Evolutionary conservation across 92 coral and sea anemone genomes (phyloP).

Genomic region (Desmophyllum pertusum): DNA sequence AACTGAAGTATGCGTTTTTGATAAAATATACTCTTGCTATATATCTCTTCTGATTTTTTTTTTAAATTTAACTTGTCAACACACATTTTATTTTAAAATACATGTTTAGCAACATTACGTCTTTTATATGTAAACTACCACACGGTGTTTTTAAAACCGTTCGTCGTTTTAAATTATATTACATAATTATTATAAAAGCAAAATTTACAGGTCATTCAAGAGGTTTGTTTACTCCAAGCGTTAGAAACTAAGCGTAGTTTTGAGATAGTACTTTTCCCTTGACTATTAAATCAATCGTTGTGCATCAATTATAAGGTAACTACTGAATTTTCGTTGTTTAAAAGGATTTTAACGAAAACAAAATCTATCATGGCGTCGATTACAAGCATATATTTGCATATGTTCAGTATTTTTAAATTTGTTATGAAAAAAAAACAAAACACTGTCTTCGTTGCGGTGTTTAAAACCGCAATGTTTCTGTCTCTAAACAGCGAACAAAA

Average conservation of each 20-base stretch:
- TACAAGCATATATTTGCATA: slow-evolving; percentile 14
- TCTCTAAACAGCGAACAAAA: not conserved
- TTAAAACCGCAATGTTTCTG: not conserved
- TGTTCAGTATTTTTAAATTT: not conserved
- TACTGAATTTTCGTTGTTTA: not conserved
- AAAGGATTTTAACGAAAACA: not conserved
- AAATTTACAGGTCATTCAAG: not conserved
- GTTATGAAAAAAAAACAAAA: not conserved
- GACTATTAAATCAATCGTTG: not conserved
- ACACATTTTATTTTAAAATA: no score
- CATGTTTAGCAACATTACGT: no score
- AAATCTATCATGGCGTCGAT: not conserved
- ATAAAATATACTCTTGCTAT: no score
- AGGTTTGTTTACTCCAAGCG: not conserved
- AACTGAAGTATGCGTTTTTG: no score
- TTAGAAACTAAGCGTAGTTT: not conserved
- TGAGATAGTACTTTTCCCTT: not conserved
- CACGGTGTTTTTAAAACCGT: not conserved
- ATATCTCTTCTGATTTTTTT: no score
- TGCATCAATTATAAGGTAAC: not conserved
- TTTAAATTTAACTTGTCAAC: no score
- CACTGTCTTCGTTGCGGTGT: not conserved
- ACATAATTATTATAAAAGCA: not conserved
- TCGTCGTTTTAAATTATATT: not conserved
- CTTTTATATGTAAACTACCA: no score